Evolutionary conservation across 1,140 invertebrate species (phyloP), one percentile per base, ranked within the genome.

Genomic region (Zaprionus camerounensis): DNA sequence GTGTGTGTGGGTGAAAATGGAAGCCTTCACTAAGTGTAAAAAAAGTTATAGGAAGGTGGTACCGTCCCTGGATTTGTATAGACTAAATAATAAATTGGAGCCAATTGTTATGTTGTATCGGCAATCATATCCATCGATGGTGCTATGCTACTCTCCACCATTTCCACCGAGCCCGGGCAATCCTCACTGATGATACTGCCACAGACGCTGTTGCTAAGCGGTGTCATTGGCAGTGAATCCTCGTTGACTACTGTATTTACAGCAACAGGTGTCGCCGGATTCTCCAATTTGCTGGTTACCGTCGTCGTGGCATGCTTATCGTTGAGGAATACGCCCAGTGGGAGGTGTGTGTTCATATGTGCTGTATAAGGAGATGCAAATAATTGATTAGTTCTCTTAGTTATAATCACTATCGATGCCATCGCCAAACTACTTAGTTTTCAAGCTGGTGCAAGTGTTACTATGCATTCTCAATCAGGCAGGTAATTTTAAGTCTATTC

Each of bases 291-390:
- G 57, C 24, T 53, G 55, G 53, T 24, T 5, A 49, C 20, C 41
- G 61, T 41, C 69, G 20, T 76, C 71, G 57, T 71, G 71, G 22
- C 75, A 17, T 46, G 41, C 56, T 86, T 81, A 15, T 91, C 87
- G 46, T 83, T 81, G 9, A 83, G 64, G 44, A 73, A 91, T 2
- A 91, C 87, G 2, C 82, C 80, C 71, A 82, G 15, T 9, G 83
- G 87, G 62, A 87, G 59, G 57, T 91, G 83, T 2, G 80, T 69
- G 55, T 83, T 87, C 68, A 91, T 83, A 56, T 91, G 87, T n/a
- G 81, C 87, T 87, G 68, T 38, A 51, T 51, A 46, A 46, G 5
- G 12, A 57, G 44, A 63, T 71, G 26, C 0, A 20, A 61, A 26
- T 13, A 34, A 73, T 51, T 13, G 20, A 56, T 62, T 36, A 69